Evolutionary conservation across 2,888 invertebrate species (phyloP).

Genomic region (Heliconius ethilla): DNA sequence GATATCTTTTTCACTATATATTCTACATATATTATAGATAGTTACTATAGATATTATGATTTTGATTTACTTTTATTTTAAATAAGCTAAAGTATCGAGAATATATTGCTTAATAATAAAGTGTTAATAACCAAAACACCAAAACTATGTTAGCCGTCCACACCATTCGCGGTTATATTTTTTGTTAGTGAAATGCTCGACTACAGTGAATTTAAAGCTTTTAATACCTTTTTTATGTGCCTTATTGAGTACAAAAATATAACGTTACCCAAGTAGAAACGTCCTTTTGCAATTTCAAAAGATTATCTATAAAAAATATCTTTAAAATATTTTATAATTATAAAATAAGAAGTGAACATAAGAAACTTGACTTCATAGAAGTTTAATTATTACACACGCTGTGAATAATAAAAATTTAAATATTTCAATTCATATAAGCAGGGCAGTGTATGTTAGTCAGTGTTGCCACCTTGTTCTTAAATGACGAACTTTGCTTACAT

Average conservation of each 20-base stretch:
- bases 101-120: background rate
- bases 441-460: background rate
- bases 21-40: background rate
- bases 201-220: conserved; percentile 6
- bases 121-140: conserved; percentile 21
- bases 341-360: background rate
- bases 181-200: conserved; percentile 24
- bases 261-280: conserved; percentile 16
- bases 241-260: conserved; percentile 1
- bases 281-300: conserved; percentile 5
- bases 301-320: background rate
- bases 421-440: background rate
- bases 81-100: background rate
- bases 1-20: too few species aligned
- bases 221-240: background rate
- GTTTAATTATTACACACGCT: background rate
- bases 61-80: background rate
- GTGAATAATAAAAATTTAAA: too few species aligned
- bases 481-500: background rate
- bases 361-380: background rate
- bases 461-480: background rate
- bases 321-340: background rate
- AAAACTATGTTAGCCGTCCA: conserved; percentile 39
- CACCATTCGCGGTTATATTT: conserved; percentile 46
- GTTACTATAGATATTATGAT: background rate